Conservation (phyloP, 2,888 invertebrate species). For the Apomyelois bistriatella region DNA sequence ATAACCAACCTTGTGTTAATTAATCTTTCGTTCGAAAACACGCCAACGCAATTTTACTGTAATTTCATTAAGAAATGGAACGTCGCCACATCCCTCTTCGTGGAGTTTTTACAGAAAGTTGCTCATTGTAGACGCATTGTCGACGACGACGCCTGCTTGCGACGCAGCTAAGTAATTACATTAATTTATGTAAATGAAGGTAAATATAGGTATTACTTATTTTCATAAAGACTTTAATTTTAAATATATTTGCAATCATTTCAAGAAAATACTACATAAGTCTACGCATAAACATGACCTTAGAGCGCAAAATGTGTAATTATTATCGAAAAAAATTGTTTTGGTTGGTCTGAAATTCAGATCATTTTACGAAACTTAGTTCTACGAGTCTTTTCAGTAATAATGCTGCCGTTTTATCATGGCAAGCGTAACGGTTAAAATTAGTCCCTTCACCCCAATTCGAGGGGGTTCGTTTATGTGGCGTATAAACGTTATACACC, state of each 20-base stretch:
- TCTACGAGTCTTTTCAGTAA: conserved; percentile 38
- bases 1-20: not conserved
- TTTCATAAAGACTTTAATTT: not conserved
- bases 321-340: no score
- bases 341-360: no score
- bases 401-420: conserved; percentile 43
- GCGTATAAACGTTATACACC: conserved; percentile 44
- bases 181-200: not conserved
- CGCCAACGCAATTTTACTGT: not conserved
- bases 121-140: not conserved
- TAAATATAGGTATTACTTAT: not conserved
- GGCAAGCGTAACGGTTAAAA: conserved; percentile 39
- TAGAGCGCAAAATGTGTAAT: no score
- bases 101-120: not conserved
- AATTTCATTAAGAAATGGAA: conserved; percentile 8
- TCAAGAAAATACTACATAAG: conserved; percentile 11
- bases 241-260: conserved; percentile 15
- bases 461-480: conserved; percentile 38
- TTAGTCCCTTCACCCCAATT: conserved; percentile 47
- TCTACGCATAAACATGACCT: no score
- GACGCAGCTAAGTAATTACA: conserved; percentile 1
- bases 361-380: no score
- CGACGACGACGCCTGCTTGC: not conserved
- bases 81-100: not conserved
- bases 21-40: not conserved